A percentile compares a stretch with the other conserved stretches of the same genome.
phyloP scores from a whole-genome alignment of 2,113 vertebrate genomes.

The Monarcha castaneiventris region DNA sequence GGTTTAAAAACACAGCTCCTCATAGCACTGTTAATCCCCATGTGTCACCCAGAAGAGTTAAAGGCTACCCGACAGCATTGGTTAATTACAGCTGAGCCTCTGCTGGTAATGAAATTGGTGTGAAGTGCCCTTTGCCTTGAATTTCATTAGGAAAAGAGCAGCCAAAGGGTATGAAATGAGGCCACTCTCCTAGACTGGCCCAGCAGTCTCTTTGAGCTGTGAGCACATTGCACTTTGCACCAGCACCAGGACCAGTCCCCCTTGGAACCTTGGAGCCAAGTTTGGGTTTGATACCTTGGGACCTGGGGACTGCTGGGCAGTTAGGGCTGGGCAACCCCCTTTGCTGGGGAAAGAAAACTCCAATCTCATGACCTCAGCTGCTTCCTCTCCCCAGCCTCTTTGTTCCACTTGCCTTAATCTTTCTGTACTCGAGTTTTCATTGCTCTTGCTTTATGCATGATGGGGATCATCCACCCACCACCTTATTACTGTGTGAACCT shows the following conservation, averaged over 20 bases:
- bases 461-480: conserved; percentile 1
- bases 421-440: neutral
- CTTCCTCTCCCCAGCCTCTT: neutral
- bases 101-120: neutral
- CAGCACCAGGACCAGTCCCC: neutral
- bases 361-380: neutral
- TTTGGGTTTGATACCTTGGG: accelerated
- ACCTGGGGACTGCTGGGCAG: neutral
- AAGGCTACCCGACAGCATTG: neutral
- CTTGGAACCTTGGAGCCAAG: neutral
- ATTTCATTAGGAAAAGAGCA: neutral
- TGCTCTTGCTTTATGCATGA: neutral
- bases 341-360: neutral
- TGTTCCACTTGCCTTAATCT: neutral
- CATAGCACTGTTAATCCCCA: neutral
- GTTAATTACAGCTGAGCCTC: neutral
- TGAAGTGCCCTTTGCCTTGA: neutral
- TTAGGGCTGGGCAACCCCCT: neutral
- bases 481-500: neutral
- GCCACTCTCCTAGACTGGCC: neutral
- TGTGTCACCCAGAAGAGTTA: neutral
- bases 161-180: neutral
- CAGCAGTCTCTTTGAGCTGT: neutral
- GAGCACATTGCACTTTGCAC: neutral
- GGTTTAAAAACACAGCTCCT: neutral